These are phyloP conservation scores for Philopedon plagiatum DNA, from an alignment of 2,888 invertebrate species.

Conservation along the genomic window DNA sequence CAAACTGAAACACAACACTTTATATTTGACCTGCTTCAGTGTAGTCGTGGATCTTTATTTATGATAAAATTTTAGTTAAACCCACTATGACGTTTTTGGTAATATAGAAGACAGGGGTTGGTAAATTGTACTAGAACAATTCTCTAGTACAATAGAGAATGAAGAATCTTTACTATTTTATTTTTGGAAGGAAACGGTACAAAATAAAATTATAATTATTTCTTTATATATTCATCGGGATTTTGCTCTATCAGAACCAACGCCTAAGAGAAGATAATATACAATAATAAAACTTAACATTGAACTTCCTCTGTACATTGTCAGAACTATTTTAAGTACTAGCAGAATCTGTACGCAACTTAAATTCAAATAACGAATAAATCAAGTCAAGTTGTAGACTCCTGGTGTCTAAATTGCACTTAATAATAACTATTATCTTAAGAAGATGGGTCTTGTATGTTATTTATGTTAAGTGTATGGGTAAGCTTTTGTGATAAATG, in stretches of 20 bases:
- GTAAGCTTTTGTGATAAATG: neutral
- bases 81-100: no score
- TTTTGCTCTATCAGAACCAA: no score
- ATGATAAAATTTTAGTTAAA: neutral
- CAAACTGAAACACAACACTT: constrained; percentile 1
- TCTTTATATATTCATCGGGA: no score
- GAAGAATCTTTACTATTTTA: no score
- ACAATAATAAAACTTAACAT: neutral
- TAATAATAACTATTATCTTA: constrained; percentile 8
- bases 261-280: neutral
- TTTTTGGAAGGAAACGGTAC: no score
- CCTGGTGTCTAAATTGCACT: constrained; percentile 1
- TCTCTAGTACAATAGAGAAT: no score
- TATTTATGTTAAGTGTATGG: neutral
- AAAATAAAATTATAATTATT: neutral
- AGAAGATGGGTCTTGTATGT: constrained; percentile 1
- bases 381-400: neutral
- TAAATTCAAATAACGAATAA: neutral
- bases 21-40: constrained; percentile 31
- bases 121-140: no score
- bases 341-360: neutral
- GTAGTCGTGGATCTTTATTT: neutral
- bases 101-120: no score
- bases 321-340: constrained; percentile 2
- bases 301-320: constrained; percentile 3